Percentiles rank a stretch among this genome's conserved stretches.
Evolutionary conservation across 2,888 invertebrate genomes (phyloP).

Genomic region (Trissolcus japonicus): DNA sequence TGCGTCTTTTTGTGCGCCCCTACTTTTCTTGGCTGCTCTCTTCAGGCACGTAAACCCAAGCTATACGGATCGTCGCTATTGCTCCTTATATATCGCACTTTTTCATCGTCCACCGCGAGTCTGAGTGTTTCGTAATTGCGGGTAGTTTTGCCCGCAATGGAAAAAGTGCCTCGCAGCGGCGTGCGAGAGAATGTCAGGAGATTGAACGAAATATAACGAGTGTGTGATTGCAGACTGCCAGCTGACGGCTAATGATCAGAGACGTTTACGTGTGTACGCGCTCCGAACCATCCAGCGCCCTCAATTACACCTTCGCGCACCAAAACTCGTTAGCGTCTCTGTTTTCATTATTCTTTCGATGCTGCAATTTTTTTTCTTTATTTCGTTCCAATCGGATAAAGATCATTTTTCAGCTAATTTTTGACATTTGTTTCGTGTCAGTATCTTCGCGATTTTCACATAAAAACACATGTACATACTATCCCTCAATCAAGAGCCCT

Average conservation of each 20-base stretch:
- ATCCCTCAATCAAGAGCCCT: no score
- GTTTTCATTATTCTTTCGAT: constrained; percentile 42
- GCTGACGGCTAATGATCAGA: constrained; percentile 58
- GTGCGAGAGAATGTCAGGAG: constrained; percentile 62
- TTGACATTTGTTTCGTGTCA: no score
- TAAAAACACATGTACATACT: no score
- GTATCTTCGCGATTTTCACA: no score
- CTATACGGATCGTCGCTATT: constrained; percentile 27
- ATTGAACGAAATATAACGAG: constrained; percentile 63
- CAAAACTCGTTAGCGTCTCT: constrained; percentile 47
- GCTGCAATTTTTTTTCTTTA: constrained; percentile 1
- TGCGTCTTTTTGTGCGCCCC: constrained; percentile 36
- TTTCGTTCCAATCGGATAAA: background rate
- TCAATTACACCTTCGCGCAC: constrained; percentile 43
- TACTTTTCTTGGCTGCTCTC: constrained; percentile 8
- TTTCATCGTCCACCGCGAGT: constrained; percentile 51
- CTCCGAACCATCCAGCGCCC: constrained; percentile 23
- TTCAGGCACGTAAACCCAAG: constrained; percentile 47
- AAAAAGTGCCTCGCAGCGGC: constrained; percentile 45
- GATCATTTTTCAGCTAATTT: background rate
- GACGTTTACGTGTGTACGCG: constrained; percentile 47
- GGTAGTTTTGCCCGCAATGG: constrained; percentile 56
- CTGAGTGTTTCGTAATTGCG: constrained; percentile 60
- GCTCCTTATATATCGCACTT: constrained; percentile 50
- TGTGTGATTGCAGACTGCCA: constrained; percentile 61